Conservation (phyloP, 2,113 vertebrate genomes). For the Chascanopsetta lugubris region DNA sequence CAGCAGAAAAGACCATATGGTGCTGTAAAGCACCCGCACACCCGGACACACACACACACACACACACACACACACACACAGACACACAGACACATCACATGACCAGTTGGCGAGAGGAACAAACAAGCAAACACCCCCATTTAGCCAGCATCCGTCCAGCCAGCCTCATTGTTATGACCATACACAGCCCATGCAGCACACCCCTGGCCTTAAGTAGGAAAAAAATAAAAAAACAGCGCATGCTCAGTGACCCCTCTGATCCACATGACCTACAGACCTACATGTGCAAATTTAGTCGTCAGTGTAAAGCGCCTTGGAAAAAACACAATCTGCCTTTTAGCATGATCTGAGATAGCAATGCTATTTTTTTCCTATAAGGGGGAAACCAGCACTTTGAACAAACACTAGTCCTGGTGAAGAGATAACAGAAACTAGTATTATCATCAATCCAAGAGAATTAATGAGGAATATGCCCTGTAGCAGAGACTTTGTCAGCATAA, state of each 20-base stretch:
- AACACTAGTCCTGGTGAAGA: slow-evolving; percentile 14
- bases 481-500: slow-evolving; percentile 16
- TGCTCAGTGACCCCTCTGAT: slow-evolving; percentile 32
- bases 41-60: too few species aligned
- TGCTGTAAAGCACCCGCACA: slow-evolving; percentile 29
- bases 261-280: slow-evolving; percentile 58
- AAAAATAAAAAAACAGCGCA: slow-evolving; percentile 34
- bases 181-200: slow-evolving; percentile 35
- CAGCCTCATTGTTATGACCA: slow-evolving; percentile 46
- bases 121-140: slow-evolving; percentile 61
- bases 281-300: slow-evolving; percentile 44
- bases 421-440: slow-evolving; percentile 38
- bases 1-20: slow-evolving; percentile 69
- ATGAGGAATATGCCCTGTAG: slow-evolving; percentile 43
- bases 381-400: slow-evolving; percentile 9
- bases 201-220: slow-evolving; percentile 34
- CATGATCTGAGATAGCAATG: not conserved
- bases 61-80: too few species aligned
- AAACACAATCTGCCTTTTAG: slow-evolving; percentile 5
- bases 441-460: slow-evolving; percentile 49
- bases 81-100: too few species aligned
- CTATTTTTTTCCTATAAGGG: not conserved
- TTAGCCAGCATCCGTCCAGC: slow-evolving; percentile 52
- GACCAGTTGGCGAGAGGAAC: slow-evolving; percentile 43
- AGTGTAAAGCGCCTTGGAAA: not conserved